Evolutionary conservation across 2,113 vertebrate genomes (phyloP), one percentile per base, ranked within the genome.

Genomic region (Proteles cristata): DNA sequence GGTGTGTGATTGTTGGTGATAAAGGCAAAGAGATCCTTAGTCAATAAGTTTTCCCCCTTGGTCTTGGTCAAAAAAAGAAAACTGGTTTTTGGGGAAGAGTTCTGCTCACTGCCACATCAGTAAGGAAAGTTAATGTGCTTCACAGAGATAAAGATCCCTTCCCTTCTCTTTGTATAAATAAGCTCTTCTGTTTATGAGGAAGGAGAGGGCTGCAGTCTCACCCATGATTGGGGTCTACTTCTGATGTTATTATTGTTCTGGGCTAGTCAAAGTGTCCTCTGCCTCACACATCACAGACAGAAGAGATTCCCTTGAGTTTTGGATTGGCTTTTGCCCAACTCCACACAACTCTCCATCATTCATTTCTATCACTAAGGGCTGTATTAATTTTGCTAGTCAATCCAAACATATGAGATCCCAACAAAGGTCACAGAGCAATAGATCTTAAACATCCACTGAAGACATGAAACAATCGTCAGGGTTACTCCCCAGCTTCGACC

Each of bases 231-330:
- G 23, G 15, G 23, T 31, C 19, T 55, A 33, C 11, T 4, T 45
- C 69, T 28, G 21, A 33, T 48, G 35, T 25, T 58, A 5, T 1
- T 33, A 12, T 11, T 50, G 26, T 39, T 35, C 26, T 15, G 23
- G 6, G 11, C 31, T 0, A 23, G 2, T 33, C 65, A 26, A 7
- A 0, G 0, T 50, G 25, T 66, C 58, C 55, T 76, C 35, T 33
- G 4, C 7, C 9, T 4, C 68, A 31, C 16, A 65, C 10, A 1
- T 21, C 74, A 58, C 66, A 73, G 15, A 11, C 6, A n/a, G 16
- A 14, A 80, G 5, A 89, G 61, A 65, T 65, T 23, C 16, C 39
- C n/a, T 43, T 11, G 19, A 43, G 5, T 43, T 77, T 7, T 11
- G 68, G 1, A n/a, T 39, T 50, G 21, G 3, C 5, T 76, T 80